Evolutionary conservation across 2,797 vertebrate genomes (phyloP).

Genomic region (Rousettus madagascariensis): DNA sequence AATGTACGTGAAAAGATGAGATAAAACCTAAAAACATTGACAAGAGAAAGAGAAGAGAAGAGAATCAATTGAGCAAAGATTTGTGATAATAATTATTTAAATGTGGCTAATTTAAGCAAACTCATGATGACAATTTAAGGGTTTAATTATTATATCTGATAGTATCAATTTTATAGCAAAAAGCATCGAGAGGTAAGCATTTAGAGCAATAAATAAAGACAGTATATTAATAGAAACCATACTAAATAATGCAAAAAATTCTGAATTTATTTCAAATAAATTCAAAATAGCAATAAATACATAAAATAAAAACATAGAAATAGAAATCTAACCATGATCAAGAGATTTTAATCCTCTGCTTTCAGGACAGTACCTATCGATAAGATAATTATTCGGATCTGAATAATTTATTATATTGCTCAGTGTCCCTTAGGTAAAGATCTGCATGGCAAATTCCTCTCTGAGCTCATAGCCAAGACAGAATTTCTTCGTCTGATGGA

Average conservation of each 20-base stretch:
- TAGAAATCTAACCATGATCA: neutral
- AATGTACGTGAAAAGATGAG: neutral
- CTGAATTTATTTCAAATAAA: neutral
- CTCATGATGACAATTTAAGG: neutral
- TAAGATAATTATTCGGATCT: neutral
- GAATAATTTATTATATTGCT: neutral
- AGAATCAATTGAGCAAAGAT: neutral
- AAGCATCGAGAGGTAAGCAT: neutral
- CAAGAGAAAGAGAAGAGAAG: neutral
- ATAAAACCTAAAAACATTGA: neutral
- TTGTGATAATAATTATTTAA: neutral
- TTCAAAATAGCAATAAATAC: neutral
- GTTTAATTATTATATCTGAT: neutral
- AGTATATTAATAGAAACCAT: neutral
- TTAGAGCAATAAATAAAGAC: neutral
- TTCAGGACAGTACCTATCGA: neutral
- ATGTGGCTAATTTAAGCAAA: neutral
- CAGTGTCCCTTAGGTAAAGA: neutral
- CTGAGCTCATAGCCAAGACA: neutral
- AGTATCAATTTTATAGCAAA: neutral
- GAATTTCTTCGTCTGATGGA: constrained; percentile 7
- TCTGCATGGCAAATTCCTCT: neutral
- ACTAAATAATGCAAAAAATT: constrained; percentile 7
- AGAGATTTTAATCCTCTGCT: neutral
- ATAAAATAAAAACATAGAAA: neutral